Conservation (phyloP, 2,888 invertebrate genomes). For the Cheilosia pagana region DNA sequence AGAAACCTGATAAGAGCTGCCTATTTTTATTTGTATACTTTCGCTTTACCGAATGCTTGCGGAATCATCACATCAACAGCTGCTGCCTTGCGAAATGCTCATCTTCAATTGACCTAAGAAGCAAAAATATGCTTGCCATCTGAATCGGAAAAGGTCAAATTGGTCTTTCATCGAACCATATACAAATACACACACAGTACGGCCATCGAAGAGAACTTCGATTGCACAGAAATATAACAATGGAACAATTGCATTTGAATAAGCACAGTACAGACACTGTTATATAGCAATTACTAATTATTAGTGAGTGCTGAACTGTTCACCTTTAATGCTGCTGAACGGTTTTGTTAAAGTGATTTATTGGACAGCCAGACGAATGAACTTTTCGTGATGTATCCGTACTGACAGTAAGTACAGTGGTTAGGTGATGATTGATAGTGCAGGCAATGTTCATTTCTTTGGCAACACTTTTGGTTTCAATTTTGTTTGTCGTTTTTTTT, state of each 20-base stretch:
- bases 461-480: slow-evolving; percentile 53
- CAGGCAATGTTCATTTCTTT: slow-evolving; percentile 26
- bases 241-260: slow-evolving; percentile 32
- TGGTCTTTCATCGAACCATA: too few relatives aligned
- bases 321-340: slow-evolving; percentile 57
- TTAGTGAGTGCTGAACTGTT: slow-evolving; percentile 64
- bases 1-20: too few relatives aligned
- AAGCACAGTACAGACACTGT: background rate
- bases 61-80: too few relatives aligned
- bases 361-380: slow-evolving; percentile 69
- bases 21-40: too few relatives aligned
- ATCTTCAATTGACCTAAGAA: too few relatives aligned
- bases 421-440: slow-evolving; percentile 66
- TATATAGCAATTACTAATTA: slow-evolving; percentile 46
- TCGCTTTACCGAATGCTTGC: too few relatives aligned
- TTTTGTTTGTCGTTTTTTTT: background rate
- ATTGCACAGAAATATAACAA: slow-evolving; percentile 26
- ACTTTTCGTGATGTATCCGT: slow-evolving; percentile 55
- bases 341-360: slow-evolving; percentile 67
- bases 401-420: slow-evolving; percentile 57
- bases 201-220: background rate
- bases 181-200: background rate
- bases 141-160: too few relatives aligned
- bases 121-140: too few relatives aligned
- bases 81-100: too few relatives aligned